Base-by-base conservation (phyloP, 2,113 vertebrate genomes). In the Pipa parva region DNA sequence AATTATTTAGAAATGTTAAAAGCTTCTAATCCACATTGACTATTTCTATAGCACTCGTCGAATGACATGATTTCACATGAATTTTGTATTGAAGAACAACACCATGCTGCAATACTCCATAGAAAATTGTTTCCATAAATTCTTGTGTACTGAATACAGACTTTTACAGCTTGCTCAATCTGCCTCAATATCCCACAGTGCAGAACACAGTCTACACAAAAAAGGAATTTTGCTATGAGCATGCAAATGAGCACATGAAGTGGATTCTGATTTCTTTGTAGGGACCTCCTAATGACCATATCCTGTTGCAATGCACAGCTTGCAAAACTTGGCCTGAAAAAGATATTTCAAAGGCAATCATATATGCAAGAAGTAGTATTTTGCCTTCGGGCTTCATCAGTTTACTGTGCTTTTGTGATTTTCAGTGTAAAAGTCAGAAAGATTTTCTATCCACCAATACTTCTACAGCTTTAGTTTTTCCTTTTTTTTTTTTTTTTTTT, bases 1-100 rank as follows among this genome's bases (percentile, higher is more conserved):
- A 45, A 60, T 42, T 28, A 28, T 48, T 61, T 45, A 21, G 27
- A 37, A 76, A 76, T 78, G 77, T 77, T 72, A 78, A 56, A 55
- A 63, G 59, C 71, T 71, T 29, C 71, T 77, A 68, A 71, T 21
- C 59, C 1, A 0, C 39, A 37, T 77, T 50, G 72, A 71, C 74
- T 74, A 75, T 74, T 81, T 50, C 29, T 33, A 7, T 25, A 63
- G 27, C 33, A 28, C 48, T 11, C 45, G 49, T 62, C 26, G 49
- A 49, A 50, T 46, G 11, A 28, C 42, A 31, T 18, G 18, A 48
- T 42, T 62, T 63, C 60, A 36, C 28, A 63, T 63, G 27, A 21
- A 63, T 63, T 50, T 50, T 63, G 45, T 11, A 50, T 17, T 27
- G 28, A 26, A 63, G 7, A 33, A 46, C 12, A 36, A 49, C 28